Evolutionary conservation across 2,797 vertebrate species (phyloP).

Genomic region (Sebastes minor): DNA sequence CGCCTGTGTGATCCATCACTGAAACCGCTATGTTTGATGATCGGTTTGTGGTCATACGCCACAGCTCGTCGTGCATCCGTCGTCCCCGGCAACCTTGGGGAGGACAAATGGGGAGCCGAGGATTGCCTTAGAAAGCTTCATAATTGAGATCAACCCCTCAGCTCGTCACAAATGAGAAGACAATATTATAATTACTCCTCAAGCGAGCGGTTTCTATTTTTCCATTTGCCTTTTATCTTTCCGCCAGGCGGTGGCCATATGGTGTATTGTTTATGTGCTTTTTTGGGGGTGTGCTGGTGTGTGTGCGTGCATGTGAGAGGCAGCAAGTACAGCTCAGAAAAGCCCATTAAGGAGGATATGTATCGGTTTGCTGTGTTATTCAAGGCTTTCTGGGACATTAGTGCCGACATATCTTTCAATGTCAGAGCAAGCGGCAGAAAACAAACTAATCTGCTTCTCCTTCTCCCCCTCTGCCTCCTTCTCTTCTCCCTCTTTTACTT

Average conservation of each 20-base stretch:
- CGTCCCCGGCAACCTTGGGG: conserved; percentile 52
- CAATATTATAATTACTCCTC: conserved; percentile 68
- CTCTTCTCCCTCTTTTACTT: conserved; percentile 35
- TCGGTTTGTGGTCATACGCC: conserved; percentile 29
- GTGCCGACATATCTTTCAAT: conserved; percentile 69
- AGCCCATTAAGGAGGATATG: conserved; percentile 74
- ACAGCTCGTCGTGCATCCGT: not conserved
- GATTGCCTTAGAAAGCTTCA: conserved; percentile 31
- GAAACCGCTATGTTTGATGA: conserved; percentile 33
- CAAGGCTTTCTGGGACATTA: conserved; percentile 74
- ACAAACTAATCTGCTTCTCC: conserved; percentile 70
- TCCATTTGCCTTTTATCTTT: conserved; percentile 64
- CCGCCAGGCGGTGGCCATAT: conserved; percentile 51
- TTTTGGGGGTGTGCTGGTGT: not conserved
- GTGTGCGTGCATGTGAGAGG: conserved; percentile 3
- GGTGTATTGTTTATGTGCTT: conserved; percentile 34
- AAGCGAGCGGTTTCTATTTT: conserved; percentile 49
- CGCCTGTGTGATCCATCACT: conserved; percentile 29
- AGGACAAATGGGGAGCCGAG: conserved; percentile 36
- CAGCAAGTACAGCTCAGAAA: conserved; percentile 59
- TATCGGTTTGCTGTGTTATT: conserved; percentile 71
- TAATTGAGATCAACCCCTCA: conserved; percentile 67
- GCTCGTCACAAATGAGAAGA: conserved; percentile 62
- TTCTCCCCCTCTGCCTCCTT: conserved; percentile 5
- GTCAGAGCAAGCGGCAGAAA: conserved; percentile 65